Base-by-base conservation (phyloP, 2,888 invertebrate species). In the Kuschelorhynchus macadamiae region DNA sequence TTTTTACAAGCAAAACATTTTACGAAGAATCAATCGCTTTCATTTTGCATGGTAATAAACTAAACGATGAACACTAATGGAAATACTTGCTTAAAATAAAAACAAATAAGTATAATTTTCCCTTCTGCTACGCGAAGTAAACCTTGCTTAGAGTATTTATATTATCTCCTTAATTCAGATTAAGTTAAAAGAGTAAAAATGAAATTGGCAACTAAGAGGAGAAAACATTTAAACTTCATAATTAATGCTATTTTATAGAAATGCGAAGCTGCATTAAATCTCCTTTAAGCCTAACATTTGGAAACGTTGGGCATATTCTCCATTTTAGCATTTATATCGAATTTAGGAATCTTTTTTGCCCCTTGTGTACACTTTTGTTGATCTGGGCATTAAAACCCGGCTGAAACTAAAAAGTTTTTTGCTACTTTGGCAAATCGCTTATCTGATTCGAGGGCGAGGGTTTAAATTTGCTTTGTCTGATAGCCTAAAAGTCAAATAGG, bases 321-420 rank as follows among this genome's bases (percentile, higher is more conserved):
- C 60, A 66, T 60, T 66, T 66, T 66, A 66, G 57, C 66, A 60
- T 66, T 66, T 66, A 66, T 60, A 53, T 59, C 52, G 52, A 53
- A 59, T 66, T 66, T 59, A 52, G 42, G 44, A 66, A 64, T 57
- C 64, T 57, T 56, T 64, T 57, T 64, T 55, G 47, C 50, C 67
- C 50, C 67, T 52, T 12, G 62, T 25, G 67, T 50, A 55, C 57
- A 67, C 56, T 67, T 62, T 18, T 32, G 41, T 52, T 50, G 56
- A 56, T 56, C 50, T 30, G 55, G 36, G 20, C 53, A 61, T 67
- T 67, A 62, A 67, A 61, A 16, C 25, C 33, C 33, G 50, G 49
- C 44, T 47, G 56, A 49, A 61, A 61, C 52, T 52, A 50, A 60
- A 66, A 66, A 60, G 49, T 66, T 66, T 47, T 17, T 39, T n/a